Evolutionary conservation across 1,140 invertebrate genomes (phyloP).

Genomic region (Oryzaephilus surinamensis): DNA sequence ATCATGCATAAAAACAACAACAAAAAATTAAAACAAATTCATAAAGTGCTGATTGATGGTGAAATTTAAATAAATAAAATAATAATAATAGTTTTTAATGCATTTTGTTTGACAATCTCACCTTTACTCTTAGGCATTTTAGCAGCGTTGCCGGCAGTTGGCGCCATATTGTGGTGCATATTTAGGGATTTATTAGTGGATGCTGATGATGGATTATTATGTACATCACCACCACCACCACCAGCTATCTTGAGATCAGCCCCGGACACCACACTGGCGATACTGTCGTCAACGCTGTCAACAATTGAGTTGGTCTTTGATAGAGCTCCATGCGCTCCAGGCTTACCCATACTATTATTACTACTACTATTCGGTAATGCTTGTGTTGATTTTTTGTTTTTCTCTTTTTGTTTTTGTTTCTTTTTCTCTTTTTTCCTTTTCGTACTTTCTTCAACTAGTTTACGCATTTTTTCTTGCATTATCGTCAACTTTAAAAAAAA

Average conservation of each 20-base stretch:
- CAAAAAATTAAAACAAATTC: too few species aligned
- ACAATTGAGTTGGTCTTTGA: constrained; percentile 40
- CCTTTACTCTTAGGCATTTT: constrained; percentile 46
- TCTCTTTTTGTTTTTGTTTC: constrained; percentile 65
- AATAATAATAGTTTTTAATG: constrained; percentile 1
- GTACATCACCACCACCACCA: too few species aligned
- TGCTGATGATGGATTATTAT: constrained; percentile 40
- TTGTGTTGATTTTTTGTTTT: constrained; percentile 42
- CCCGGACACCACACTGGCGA: constrained; percentile 42
- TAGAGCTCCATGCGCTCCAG: constrained; percentile 41
- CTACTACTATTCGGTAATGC: constrained; percentile 39
- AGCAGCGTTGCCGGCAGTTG: constrained; percentile 26
- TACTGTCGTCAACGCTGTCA: constrained; percentile 46
- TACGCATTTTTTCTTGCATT: constrained; percentile 88
- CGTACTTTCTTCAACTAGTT: constrained; percentile 69
- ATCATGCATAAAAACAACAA: too few species aligned
- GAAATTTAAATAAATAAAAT: too few species aligned
- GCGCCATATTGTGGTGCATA: constrained; percentile 33
- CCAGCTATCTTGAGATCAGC: constrained; percentile 43
- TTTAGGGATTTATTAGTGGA: constrained; percentile 27
- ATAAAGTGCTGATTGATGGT: too few species aligned
- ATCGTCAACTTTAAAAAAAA: constrained; percentile 51
- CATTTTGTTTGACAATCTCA: constrained; percentile 26
- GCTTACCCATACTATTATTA: constrained; percentile 36
- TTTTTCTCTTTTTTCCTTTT: constrained; percentile 71